A percentile compares a stretch with the other conserved stretches of the same genome.
Conservation (phyloP, 2,888 invertebrate genomes). For the Syritta pipiens region DNA sequence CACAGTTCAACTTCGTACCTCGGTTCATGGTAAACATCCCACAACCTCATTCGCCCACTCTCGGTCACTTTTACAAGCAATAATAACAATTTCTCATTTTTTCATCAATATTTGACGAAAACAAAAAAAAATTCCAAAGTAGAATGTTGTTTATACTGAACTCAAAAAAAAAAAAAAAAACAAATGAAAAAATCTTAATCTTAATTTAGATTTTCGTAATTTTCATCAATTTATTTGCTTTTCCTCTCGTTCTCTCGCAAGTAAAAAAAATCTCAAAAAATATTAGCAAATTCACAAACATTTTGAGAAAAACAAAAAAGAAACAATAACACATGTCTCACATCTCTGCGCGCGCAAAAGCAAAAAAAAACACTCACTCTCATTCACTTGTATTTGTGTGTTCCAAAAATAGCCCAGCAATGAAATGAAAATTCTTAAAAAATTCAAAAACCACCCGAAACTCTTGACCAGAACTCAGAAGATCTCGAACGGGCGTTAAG, state of each 20-base stretch:
- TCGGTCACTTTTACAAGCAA: constrained; percentile 2
- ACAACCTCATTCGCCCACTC: neutral
- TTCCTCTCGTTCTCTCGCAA: constrained; percentile 1
- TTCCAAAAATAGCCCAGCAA: constrained; percentile 79
- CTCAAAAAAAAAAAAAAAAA: constrained; percentile 34
- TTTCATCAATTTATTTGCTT: constrained; percentile 52
- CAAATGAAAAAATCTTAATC: constrained; percentile 32
- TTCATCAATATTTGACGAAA: constrained; percentile 13
- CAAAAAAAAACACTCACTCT: too few relatives aligned
- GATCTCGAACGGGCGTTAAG: constrained; percentile 79
- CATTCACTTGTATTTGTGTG: constrained; percentile 50
- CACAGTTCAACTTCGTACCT: too few relatives aligned
- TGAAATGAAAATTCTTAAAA: constrained; percentile 71
- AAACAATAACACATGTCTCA: constrained; percentile 15
- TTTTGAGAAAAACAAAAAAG: neutral
- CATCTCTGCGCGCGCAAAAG: constrained; percentile 42
- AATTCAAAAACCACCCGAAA: constrained; percentile 74
- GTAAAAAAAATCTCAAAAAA: neutral
- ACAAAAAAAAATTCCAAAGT: constrained; percentile 12
- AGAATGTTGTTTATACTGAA: constrained; percentile 33
- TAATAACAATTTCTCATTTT: constrained; percentile 18
- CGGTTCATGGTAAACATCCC: neutral
- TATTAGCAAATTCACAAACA: constrained; percentile 51
- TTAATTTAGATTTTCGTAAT: constrained; percentile 70
- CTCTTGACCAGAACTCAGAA: constrained; percentile 76